A percentile compares a stretch with the other conserved stretches of the same genome.
Conservation (phyloP, 37 sponge, comb jelly and placozoan genomes). For the Haliclona indistincta region DNA sequence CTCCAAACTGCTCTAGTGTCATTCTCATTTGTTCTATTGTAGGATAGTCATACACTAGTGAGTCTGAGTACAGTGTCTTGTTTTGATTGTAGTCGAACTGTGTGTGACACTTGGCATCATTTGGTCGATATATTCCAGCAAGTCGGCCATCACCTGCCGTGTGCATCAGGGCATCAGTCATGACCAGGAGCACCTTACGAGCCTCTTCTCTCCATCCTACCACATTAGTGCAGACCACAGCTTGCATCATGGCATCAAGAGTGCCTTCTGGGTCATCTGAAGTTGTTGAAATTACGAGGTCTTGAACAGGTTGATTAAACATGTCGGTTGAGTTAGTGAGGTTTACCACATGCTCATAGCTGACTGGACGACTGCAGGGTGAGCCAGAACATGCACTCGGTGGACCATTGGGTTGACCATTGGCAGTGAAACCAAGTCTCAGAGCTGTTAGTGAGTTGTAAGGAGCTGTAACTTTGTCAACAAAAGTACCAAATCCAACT, state of each 20-base stretch:
- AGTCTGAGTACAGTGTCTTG: not conserved
- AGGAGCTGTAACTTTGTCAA: slow-evolving; percentile 39
- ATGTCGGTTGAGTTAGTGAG: slow-evolving; percentile 18
- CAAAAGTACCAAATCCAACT: slow-evolving; percentile 61
- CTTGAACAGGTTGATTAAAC: slow-evolving; percentile 33
- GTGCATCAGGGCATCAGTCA: slow-evolving; percentile 12
- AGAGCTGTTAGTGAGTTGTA: slow-evolving; percentile 8
- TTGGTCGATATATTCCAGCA: not conserved
- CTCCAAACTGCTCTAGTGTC: not conserved
- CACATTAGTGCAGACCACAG: slow-evolving; percentile 72
- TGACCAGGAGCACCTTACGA: not conserved
- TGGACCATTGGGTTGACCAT: too few relatives aligned
- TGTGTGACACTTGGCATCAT: slow-evolving; percentile 1
- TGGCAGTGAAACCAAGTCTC: not conserved
- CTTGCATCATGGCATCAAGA: slow-evolving; percentile 91
- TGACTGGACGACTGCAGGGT: slow-evolving; percentile 24
- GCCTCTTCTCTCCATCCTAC: slow-evolving; percentile 3
- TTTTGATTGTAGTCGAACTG: not conserved
- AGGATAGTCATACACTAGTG: not conserved
- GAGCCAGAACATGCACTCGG: not conserved
- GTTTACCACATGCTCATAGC: slow-evolving; percentile 39
- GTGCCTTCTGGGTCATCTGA: slow-evolving; percentile 87
- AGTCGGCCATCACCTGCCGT: not conserved
- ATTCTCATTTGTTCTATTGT: not conserved
- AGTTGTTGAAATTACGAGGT: slow-evolving; percentile 66